phyloP scores from a whole-genome alignment of 2,888 invertebrate genomes.

The Argyresthia goedartella region DNA sequence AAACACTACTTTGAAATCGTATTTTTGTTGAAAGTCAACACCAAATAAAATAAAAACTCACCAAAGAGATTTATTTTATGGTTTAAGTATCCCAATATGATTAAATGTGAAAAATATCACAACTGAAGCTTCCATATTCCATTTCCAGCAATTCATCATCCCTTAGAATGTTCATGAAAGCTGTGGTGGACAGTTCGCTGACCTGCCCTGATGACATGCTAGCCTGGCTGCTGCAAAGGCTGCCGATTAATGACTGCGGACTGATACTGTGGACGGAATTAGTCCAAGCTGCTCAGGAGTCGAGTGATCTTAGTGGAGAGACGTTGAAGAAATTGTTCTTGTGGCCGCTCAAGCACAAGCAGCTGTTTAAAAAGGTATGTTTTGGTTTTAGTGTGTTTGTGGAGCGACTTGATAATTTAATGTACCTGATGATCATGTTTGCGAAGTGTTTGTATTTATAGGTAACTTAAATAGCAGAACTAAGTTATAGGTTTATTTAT shows the following conservation, averaged over 20 bases:
- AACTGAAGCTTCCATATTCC: conserved; percentile 6
- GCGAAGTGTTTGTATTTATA: too few relatives aligned
- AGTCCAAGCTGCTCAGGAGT: conserved; percentile 23
- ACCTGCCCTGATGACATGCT: conserved; percentile 12
- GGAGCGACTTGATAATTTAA: too few relatives aligned
- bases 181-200: conserved; percentile 19
- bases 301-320: conserved; percentile 11
- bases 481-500: too few relatives aligned
- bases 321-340: conserved; percentile 22
- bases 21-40: too few relatives aligned
- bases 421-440: too few relatives aligned
- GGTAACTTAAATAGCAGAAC: too few relatives aligned
- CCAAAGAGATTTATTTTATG: too few relatives aligned
- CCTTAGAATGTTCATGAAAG: conserved; percentile 23
- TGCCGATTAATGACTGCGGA: conserved; percentile 21
- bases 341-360: conserved; percentile 36
- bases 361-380: conserved; percentile 29
- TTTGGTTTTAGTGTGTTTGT: not conserved
- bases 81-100: too few relatives aligned
- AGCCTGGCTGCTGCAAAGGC: conserved; percentile 19
- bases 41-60: too few relatives aligned
- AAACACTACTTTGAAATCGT: too few relatives aligned
- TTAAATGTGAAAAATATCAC: too few relatives aligned
- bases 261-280: conserved; percentile 39
- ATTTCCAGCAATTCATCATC: conserved; percentile 25